Base-by-base conservation (phyloP, 2,888 invertebrate species). In the Acleris holmiana region DNA sequence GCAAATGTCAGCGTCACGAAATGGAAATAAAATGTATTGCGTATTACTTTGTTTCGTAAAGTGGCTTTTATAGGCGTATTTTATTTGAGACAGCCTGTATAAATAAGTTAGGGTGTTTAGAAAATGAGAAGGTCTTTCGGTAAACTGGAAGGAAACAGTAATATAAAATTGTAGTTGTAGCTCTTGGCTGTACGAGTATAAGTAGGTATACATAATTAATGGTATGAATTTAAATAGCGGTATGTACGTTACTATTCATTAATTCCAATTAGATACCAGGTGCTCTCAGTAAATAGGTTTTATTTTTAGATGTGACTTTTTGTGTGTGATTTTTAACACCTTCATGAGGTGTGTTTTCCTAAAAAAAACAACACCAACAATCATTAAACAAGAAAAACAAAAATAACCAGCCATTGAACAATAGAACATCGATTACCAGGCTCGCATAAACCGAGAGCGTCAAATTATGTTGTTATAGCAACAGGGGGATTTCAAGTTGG, bases 381-480 rank as follows among this genome's bases (percentile, higher is more conserved):
- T 29, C 29, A 29, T 25, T 25, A 25, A 46, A 51, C 40, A 63
- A 51, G 35, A 57, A 51, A 62, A 62, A 57, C 15, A 51, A 56
- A 13, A 19, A 17, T 15, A 51, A 18, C 44, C 63, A 41, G 53
- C 51, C 63, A 57, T 62, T 50, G 51, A 58, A 63, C 63, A 58
- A 58, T 63, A 46, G 53, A 21, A 53, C 54, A 29, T 55, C 62
- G 41, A 67, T 40, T 74, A 82, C 80, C 73, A 80, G 76, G 73
- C 61, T 69, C 67, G 25, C 76, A 84, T 72, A 76, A 74, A 71
- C 67, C 67, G 68, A 21, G 69, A 74, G 71, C 70, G 76, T 79
- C 79, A 78, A 81, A 84, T 81, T 79, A 82, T 74, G 74, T 75
- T 75, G 76, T 76, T 72, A 76, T 51, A 69, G 70, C 76, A 80